These are phyloP conservation scores for Rhinoptilus africanus DNA, from an alignment of 2,113 vertebrate species.

Conservation along the genomic window DNA sequence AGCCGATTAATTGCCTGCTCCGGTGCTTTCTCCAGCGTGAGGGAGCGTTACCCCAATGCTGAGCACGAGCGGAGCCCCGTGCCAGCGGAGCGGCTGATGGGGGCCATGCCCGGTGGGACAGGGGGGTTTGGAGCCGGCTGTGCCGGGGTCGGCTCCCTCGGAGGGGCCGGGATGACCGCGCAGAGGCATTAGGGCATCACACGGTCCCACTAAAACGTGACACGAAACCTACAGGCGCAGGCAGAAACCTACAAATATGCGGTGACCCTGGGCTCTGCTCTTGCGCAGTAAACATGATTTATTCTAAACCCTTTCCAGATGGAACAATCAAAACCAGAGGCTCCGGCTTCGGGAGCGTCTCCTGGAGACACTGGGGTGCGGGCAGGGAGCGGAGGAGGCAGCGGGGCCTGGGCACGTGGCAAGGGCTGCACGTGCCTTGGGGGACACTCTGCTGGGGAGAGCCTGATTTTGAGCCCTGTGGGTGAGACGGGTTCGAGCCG, in stretches of 20 bases:
- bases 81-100: rapidly evolving
- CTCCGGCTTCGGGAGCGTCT: not conserved
- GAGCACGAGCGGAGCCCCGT: rapidly evolving
- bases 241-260: slow-evolving; percentile 63
- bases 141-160: not conserved
- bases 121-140: not conserved
- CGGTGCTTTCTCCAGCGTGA: not conserved
- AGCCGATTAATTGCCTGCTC: rapidly evolving
- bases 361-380: not conserved
- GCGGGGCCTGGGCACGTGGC: not conserved
- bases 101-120: not conserved
- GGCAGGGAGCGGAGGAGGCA: not conserved
- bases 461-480: rapidly evolving
- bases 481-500: not conserved
- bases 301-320: slow-evolving; percentile 68
- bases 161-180: not conserved
- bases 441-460: not conserved
- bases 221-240: slow-evolving; percentile 55
- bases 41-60: rapidly evolving
- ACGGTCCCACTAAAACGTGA: slow-evolving; percentile 53
- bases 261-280: slow-evolving; percentile 64
- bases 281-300: slow-evolving; percentile 61
- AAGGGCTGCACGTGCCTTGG: not conserved
- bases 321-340: slow-evolving; percentile 68
- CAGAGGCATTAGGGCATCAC: slow-evolving; percentile 17